These are phyloP conservation scores for Micrastur ruficollis DNA, from an alignment of 2,797 vertebrate genomes.

Conservation along the genomic window DNA sequence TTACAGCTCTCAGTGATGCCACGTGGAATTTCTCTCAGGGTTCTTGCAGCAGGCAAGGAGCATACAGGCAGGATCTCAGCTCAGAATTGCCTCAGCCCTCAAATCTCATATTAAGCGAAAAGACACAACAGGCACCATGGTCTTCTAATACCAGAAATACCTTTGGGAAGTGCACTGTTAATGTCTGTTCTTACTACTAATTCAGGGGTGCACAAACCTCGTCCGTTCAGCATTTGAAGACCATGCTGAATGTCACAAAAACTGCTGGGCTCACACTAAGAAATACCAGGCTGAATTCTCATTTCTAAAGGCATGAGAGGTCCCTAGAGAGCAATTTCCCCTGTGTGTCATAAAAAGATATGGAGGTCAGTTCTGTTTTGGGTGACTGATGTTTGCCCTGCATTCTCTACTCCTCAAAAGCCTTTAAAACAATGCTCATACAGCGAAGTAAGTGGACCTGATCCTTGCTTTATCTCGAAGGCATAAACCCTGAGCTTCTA, in stretches of 20 bases:
- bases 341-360: not conserved
- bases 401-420: not conserved
- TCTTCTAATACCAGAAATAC: not conserved
- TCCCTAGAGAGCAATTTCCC: not conserved
- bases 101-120: not conserved
- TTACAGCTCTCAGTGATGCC: not conserved
- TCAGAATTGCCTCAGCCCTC: not conserved
- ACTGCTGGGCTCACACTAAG: not conserved
- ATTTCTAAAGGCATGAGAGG: not conserved
- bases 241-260: not conserved
- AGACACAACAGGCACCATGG: not conserved
- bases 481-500: not conserved
- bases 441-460: not conserved
- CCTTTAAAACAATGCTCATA: slow-evolving; percentile 3
- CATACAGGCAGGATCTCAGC: not conserved
- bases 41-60: not conserved
- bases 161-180: not conserved
- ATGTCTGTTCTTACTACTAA: not conserved
- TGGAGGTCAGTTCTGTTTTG: not conserved
- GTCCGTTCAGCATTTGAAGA: not conserved
- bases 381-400: not conserved
- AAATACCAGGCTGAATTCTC: not conserved
- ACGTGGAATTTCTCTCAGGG: not conserved
- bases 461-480: not conserved
- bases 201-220: not conserved